phyloP scores from a whole-genome alignment of 2,113 vertebrate species.

The Microcebus griseorufus region DNA sequence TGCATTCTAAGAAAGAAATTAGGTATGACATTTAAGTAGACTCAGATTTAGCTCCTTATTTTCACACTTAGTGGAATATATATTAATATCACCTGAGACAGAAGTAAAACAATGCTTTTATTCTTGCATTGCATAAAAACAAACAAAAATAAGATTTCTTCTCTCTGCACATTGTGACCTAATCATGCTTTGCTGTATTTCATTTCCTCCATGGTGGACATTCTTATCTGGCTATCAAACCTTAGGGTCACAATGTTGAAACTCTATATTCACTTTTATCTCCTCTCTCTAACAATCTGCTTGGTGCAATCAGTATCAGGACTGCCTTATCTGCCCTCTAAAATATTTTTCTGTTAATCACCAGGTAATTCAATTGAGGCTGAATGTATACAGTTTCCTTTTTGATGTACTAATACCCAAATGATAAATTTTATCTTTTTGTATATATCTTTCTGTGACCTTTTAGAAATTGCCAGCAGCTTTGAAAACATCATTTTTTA shows the following conservation, averaged over 20 bases:
- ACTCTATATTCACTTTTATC: constrained; percentile 51
- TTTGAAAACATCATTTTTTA: constrained; percentile 20
- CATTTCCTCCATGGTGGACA: constrained; percentile 36
- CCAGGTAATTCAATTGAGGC: constrained; percentile 61
- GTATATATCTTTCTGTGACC: neutral
- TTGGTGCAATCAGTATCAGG: neutral
- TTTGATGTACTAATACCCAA: constrained; percentile 1
- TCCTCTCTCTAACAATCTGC: constrained; percentile 20
- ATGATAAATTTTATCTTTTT: constrained; percentile 16
- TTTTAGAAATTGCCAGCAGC: constrained; percentile 24
- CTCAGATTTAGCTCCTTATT: neutral
- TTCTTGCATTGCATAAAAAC: constrained; percentile 43
- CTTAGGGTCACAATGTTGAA: constrained; percentile 42
- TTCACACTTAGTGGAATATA: neutral
- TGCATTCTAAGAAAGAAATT: neutral
- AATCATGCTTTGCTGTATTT: constrained; percentile 33
- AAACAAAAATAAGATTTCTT: neutral
- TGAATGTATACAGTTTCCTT: constrained; percentile 22
- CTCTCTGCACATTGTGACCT: neutral
- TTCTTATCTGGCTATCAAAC: constrained; percentile 61
- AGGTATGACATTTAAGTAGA: neutral
- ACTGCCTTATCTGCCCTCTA: constrained; percentile 13
- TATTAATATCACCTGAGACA: neutral
- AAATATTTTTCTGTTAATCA: constrained; percentile 70
- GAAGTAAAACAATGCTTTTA: constrained; percentile 37